Percentiles rank a stretch among this genome's conserved stretches.
Evolutionary conservation across 2,797 vertebrate genomes (phyloP).

Genomic region (Myiotriccus ornatus): DNA sequence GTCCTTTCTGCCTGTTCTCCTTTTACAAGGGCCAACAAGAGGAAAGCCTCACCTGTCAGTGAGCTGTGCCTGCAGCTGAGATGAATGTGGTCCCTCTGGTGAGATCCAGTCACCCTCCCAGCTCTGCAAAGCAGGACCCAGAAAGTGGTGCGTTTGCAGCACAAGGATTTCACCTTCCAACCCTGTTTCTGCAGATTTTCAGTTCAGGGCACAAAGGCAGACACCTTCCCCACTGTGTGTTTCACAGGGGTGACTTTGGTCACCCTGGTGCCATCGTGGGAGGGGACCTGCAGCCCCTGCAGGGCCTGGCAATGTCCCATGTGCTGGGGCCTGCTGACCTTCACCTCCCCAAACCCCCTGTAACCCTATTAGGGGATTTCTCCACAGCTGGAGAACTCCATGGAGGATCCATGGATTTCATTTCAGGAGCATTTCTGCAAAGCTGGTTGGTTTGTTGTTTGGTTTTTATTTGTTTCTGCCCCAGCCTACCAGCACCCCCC

Average conservation of each 20-base stretch:
- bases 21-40: background rate
- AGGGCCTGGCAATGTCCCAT: background rate
- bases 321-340: rapidly evolving
- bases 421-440: background rate
- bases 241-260: background rate
- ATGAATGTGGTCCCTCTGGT: rapidly evolving
- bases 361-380: background rate
- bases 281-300: background rate
- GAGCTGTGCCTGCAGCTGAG: background rate
- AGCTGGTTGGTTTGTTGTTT: background rate
- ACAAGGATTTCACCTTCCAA: background rate
- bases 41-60: background rate
- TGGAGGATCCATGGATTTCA: rapidly evolving
- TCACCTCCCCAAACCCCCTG: background rate
- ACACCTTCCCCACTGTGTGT: rapidly evolving
- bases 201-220: background rate
- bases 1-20: background rate
- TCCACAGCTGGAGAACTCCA: background rate
- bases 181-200: background rate
- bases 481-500: background rate
- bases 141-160: background rate
- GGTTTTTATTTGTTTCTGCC: background rate
- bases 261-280: background rate
- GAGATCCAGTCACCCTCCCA: rapidly evolving
- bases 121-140: background rate